These are phyloP conservation scores for Arenaria interpres DNA, from an alignment of 2,113 vertebrate species.

Conservation along the genomic window DNA sequence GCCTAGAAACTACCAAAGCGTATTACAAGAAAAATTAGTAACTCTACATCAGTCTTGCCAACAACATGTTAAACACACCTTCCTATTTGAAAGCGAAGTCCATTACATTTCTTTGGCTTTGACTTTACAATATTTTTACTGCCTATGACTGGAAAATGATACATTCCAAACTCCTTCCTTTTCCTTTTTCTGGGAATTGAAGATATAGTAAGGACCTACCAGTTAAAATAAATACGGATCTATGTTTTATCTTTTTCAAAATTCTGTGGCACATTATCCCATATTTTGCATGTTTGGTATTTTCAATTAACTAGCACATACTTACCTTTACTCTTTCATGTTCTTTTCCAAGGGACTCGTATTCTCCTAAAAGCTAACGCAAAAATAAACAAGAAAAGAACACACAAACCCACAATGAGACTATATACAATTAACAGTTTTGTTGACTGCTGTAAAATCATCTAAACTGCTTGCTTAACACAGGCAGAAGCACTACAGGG, in stretches of 20 bases:
- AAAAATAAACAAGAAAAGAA: conserved; percentile 22
- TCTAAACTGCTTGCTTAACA: neutral
- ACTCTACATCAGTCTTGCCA: neutral
- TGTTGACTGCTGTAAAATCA: neutral
- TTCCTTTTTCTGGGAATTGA: neutral
- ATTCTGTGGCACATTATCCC: neutral
- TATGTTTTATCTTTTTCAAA: neutral
- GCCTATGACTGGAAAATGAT: neutral
- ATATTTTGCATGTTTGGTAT: neutral
- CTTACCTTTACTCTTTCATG: conserved; percentile 89
- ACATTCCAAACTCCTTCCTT: neutral
- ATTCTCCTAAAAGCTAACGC: conserved; percentile 88
- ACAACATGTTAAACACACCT: neutral
- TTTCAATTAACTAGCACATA: neutral
- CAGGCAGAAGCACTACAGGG: neutral
- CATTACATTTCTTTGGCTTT: neutral
- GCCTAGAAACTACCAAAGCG: neutral
- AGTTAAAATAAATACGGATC: neutral
- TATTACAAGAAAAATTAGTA: neutral
- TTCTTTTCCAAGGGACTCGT: conserved; percentile 88
- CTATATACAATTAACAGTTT: neutral
- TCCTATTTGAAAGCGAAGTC: neutral
- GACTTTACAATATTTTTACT: neutral
- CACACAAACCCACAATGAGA: neutral
- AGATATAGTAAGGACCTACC: neutral